Evolutionary conservation across 2,888 invertebrate genomes (phyloP).

Genomic region (Alloscopus bannaensis): DNA sequence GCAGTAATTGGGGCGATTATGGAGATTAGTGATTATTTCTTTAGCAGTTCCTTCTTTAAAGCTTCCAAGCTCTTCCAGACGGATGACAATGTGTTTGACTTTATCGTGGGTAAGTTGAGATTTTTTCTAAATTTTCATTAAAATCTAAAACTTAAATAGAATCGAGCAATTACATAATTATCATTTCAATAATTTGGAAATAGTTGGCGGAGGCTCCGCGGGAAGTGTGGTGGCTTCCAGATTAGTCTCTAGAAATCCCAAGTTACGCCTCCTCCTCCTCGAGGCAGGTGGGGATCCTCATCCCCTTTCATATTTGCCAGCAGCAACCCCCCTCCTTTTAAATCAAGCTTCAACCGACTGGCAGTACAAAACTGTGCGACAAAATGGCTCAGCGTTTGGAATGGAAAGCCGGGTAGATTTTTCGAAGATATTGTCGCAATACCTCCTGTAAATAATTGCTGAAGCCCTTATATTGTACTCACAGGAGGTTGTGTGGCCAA

Average conservation of each 20-base stretch:
- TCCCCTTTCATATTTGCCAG: slow-evolving; percentile 32
- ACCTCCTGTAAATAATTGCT: background rate
- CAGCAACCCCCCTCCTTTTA: background rate
- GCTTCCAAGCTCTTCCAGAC: background rate
- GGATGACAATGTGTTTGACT: slow-evolving; percentile 10
- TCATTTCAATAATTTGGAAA: background rate
- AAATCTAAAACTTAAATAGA: background rate
- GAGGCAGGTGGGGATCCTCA: slow-evolving; percentile 50
- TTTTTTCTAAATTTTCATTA: background rate
- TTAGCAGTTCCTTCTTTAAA: slow-evolving; percentile 8
- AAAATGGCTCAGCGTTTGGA: slow-evolving; percentile 38
- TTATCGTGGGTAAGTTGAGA: slow-evolving; percentile 21
- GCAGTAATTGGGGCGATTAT: background rate
- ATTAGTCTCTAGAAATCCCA: background rate
- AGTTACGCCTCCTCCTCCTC: slow-evolving; percentile 36
- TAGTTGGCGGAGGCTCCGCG: slow-evolving; percentile 28
- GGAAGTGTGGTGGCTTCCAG: slow-evolving; percentile 12
- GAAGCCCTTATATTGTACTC: background rate
- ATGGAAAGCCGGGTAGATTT: slow-evolving; percentile 29
- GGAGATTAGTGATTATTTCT: slow-evolving; percentile 10
- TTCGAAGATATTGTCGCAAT: background rate
- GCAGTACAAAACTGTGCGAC: slow-evolving; percentile 36
- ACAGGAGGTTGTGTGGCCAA: slow-evolving; percentile 16
- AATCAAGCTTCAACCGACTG: slow-evolving; percentile 35
- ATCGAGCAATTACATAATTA: background rate